These are phyloP conservation scores for Gonioctena quinquepunctata DNA, from an alignment of 1,140 invertebrate genomes.

Conservation along the genomic window DNA sequence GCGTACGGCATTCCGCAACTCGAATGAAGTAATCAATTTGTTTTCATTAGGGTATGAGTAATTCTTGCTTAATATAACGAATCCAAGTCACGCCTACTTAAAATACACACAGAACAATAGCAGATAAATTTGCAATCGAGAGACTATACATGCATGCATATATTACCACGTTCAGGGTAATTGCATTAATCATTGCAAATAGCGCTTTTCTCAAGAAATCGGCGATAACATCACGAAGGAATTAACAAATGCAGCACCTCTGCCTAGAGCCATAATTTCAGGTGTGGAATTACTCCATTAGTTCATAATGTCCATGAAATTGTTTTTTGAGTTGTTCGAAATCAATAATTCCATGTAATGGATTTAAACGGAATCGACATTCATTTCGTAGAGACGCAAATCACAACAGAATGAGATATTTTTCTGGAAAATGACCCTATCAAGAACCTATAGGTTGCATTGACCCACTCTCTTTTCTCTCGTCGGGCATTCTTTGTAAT, in stretches of 20 bases:
- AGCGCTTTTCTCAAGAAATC: background rate
- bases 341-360: too few relatives aligned
- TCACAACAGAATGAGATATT: too few relatives aligned
- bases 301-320: too few relatives aligned
- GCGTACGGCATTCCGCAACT: background rate
- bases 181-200: background rate
- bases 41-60: background rate
- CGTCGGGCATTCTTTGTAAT: too few relatives aligned
- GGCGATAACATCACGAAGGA: background rate
- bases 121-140: slow-evolving; percentile 4
- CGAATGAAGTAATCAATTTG: background rate
- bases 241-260: background rate
- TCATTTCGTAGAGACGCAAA: too few relatives aligned
- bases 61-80: background rate
- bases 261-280: background rate
- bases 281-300: background rate
- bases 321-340: too few relatives aligned
- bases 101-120: background rate
- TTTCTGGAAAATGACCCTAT: too few relatives aligned
- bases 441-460: too few relatives aligned
- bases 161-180: background rate
- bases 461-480: too few relatives aligned
- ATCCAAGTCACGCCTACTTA: background rate
- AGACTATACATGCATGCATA: background rate
- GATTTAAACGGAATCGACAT: too few relatives aligned